These are phyloP conservation scores for Cynopterus sphinx DNA, from an alignment of 2,797 vertebrate species.

Conservation along the genomic window DNA sequence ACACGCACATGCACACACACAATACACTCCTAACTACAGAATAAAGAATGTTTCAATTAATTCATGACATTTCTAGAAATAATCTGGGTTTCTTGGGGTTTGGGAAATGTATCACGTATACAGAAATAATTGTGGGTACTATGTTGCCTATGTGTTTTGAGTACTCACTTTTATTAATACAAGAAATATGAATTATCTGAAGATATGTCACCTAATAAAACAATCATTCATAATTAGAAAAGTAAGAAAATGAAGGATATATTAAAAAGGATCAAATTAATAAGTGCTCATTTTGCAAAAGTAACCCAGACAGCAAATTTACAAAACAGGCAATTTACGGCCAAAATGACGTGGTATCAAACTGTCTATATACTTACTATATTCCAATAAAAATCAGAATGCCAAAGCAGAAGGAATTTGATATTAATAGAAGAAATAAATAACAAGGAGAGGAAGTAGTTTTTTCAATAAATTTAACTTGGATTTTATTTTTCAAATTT, in stretches of 20 bases:
- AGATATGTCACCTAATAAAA: background rate
- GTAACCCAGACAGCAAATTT: background rate
- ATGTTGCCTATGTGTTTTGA: background rate
- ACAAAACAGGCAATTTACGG: background rate
- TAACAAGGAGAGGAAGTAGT: background rate
- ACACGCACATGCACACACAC: background rate
- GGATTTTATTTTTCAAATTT: background rate
- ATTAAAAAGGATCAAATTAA: background rate
- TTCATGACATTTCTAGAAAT: background rate
- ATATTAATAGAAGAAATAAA: background rate
- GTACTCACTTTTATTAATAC: background rate
- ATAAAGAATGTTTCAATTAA: background rate
- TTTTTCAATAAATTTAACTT: conserved; percentile 13
- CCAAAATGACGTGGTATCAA: background rate
- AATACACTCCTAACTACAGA: background rate
- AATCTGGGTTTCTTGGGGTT: background rate
- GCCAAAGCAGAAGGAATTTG: background rate
- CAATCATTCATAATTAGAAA: conserved; percentile 32
- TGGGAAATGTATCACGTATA: background rate
- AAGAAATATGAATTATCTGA: conserved; percentile 23
- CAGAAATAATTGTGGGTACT: background rate
- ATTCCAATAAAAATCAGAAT: background rate
- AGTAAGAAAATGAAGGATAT: background rate
- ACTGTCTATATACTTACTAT: background rate
- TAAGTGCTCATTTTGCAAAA: background rate